Evolutionary conservation across 2,888 invertebrate genomes (phyloP), one percentile per base, ranked within the genome.

Genomic region (Alcis repandata): DNA sequence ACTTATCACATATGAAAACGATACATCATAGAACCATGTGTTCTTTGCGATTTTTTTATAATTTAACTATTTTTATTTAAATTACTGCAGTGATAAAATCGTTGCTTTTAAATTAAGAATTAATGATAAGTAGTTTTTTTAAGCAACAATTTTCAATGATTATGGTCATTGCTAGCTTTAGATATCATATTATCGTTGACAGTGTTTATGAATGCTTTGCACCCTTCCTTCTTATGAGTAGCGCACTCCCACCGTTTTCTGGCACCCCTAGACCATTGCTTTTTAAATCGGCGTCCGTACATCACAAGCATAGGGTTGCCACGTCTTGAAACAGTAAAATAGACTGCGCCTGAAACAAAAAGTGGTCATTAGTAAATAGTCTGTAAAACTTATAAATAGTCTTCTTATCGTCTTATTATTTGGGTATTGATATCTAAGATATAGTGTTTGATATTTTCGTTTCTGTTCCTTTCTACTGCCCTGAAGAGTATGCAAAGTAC

Each of bases 161-260:
- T 56, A 36, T 56, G 56, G 2, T 33, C 2, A 27, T 56, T 56
- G 45, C 56, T n/a, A 19, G 56, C 32, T 49, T 59, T 59, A 36
- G 56, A 45, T 10, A 56, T 36, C 27, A 45, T n/a, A 7, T 13
- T 33, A 10, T 56, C 56, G 33, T 56, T 56, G 0, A 56, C 43
- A n/a, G 56, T 56, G 11, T 56, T 56, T 27, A 56, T 43, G 43
- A 56, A 56, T 9, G 84, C 84, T 4, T 71, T 67, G 54, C 84
- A 84, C 0, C 79, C 77, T 9, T 69, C 72, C 32, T 74, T 69
- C 38, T 75, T 69, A 59, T 79, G 79, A 0, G 80, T 81, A 3
- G 77, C 76, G 43, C 84, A 84, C 72, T 76, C 79, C 84, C 84
- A 84, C 2, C 79, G 43, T 6, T 56, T 56, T 13, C 56, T 45